Base-by-base conservation (phyloP, 1,140 invertebrate genomes). In the Magallana ariakensis region DNA sequence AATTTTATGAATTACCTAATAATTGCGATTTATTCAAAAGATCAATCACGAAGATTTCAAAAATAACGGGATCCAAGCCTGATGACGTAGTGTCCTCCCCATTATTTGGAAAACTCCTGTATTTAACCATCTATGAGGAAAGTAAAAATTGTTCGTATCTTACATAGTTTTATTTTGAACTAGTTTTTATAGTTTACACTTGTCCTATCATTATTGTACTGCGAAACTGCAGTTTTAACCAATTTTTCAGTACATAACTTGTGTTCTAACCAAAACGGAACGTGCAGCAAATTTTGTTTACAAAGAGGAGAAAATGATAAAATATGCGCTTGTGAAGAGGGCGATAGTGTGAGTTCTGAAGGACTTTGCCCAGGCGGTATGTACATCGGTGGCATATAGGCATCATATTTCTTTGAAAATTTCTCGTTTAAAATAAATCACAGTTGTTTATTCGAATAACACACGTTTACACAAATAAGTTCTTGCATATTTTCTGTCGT, bases 281-380 rank as follows among this genome's bases (percentile, higher is more conserved):
- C 57, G 22, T 85, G 84, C 26, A 85, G 84, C 54, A 26, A 26
- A 54, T 58, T 85, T 26, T 85, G 84, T 60, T 80, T 85, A 66
- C 84, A 70, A 33, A 85, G 22, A 19, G 84, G 84, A 58, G 54
- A 80, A 55, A 85, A 85, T 19, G 15, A 80, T 46, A 80, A n/a
- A 57, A 33, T 26, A 46, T 85, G 84, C 15, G 53, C 55, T 9
- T 85, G 84, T 80, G 11, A 19, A 33, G 55, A 85, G 10, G 54
- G 55, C 11, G 55, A 80, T 16, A 16, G 1, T 22, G 16, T 80
- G 9, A 26, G 16, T n/a, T 11, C 22, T 0, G 54, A 58, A 10
- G 22, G 22, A 8, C 66, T 75, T 19, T 75, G 66, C 22, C 66
- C 66, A 13, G 66, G 66, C 1, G 66, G 66, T 75, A 33, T 8